Evolutionary conservation across 2,888 invertebrate species (phyloP).

Genomic region (Acronicta aceris): DNA sequence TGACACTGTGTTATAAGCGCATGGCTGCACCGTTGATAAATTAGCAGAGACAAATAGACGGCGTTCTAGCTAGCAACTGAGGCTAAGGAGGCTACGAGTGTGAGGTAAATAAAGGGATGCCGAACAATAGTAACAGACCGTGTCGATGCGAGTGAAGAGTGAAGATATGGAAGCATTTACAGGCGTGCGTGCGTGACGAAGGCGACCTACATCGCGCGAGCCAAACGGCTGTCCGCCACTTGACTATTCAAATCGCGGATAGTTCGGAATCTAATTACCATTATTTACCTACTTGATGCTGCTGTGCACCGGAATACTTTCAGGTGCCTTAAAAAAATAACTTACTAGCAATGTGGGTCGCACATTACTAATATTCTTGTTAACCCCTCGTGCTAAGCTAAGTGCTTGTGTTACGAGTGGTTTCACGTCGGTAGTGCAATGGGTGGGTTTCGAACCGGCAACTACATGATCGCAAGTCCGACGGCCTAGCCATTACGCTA

Average conservation of each 20-base stretch:
- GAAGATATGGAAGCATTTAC: constrained; percentile 59
- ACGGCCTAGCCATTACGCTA: too few species aligned
- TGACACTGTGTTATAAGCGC: constrained; percentile 7
- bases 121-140: constrained; percentile 69
- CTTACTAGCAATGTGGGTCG: too few species aligned
- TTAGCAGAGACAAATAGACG: constrained; percentile 11
- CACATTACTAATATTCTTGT: too few species aligned
- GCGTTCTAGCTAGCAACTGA: constrained; percentile 17
- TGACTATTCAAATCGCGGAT: constrained; percentile 74
- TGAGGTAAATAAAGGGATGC: constrained; percentile 56
- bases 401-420: too few species aligned
- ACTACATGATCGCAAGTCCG: too few species aligned
- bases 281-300: constrained; percentile 75
- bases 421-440: too few species aligned
- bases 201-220: constrained; percentile 71
- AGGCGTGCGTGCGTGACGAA: constrained; percentile 73
- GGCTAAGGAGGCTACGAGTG: constrained; percentile 31
- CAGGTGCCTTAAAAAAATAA: constrained; percentile 6
- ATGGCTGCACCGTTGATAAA: constrained; percentile 10
- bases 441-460: too few species aligned
- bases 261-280: constrained; percentile 78
- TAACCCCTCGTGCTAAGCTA: too few species aligned
- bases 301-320: constrained; percentile 54
- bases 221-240: constrained; percentile 62
- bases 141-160: constrained; percentile 57